Conservation (phyloP, 2,797 vertebrate species). For the Limosa lapponica region DNA sequence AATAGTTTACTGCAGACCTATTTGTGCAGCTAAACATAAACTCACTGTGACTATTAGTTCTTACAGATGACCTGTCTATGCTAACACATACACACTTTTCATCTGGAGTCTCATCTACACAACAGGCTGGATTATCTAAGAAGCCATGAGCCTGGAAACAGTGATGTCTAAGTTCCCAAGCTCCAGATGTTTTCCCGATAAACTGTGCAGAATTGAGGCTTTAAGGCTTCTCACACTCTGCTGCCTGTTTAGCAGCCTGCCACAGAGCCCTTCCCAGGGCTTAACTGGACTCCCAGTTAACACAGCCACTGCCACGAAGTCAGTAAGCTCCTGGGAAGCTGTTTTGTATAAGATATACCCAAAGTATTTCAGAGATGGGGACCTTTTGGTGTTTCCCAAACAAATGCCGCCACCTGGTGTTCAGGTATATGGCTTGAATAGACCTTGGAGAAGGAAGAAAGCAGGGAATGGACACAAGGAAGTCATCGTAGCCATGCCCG, state of each 20-base stretch:
- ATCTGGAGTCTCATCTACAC: background rate
- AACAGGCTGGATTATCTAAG: background rate
- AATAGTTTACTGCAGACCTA: background rate
- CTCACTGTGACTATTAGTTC: background rate
- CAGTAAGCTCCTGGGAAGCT: background rate
- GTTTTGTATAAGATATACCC: rapidly evolving
- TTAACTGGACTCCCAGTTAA: background rate
- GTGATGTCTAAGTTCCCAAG: background rate
- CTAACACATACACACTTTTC: background rate
- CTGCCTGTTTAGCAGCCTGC: background rate
- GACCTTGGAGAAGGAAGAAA: background rate
- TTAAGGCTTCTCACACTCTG: background rate
- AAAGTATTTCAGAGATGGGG: background rate
- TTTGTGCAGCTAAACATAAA: background rate
- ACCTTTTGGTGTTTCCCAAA: slow-evolving; percentile 39
- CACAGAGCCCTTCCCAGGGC: background rate
- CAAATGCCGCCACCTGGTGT: slow-evolving; percentile 65
- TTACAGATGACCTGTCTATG: background rate
- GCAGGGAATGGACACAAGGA: background rate
- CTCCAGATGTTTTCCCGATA: background rate
- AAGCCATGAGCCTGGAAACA: background rate
- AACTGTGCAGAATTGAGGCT: background rate
- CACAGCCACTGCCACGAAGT: background rate
- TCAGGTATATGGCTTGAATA: slow-evolving; percentile 11
- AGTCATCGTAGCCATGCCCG: background rate